These are phyloP conservation scores for Pseudorectes ferrugineus DNA, from an alignment of 2,113 vertebrate species.

Conservation along the genomic window DNA sequence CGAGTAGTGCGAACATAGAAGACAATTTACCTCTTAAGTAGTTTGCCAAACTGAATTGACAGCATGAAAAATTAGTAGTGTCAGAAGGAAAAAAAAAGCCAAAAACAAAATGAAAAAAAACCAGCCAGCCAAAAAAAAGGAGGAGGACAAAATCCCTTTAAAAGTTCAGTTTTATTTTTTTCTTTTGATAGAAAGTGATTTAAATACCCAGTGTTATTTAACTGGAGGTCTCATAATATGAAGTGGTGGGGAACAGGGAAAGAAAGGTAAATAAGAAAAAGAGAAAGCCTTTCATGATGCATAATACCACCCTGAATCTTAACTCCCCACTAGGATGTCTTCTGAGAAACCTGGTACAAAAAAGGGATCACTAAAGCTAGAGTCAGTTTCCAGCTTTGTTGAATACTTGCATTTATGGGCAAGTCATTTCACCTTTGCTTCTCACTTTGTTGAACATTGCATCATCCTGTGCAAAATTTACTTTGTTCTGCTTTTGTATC, in stretches of 20 bases:
- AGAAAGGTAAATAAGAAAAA: background rate
- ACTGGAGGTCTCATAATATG: background rate
- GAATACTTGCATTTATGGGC: background rate
- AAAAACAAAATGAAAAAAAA: background rate
- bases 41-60: background rate
- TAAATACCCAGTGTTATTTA: background rate
- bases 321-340: background rate
- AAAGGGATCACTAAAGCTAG: background rate
- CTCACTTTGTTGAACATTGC: background rate
- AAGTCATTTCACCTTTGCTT: background rate
- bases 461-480: background rate
- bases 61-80: background rate
- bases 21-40: background rate
- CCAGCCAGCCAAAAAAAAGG: rapidly evolving
- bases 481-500: background rate
- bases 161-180: background rate
- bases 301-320: background rate
- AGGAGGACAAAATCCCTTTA: background rate
- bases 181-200: background rate
- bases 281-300: background rate
- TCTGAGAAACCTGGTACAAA: background rate
- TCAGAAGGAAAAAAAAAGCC: background rate
- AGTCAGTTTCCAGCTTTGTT: background rate
- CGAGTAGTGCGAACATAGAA: background rate
- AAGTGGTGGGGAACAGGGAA: background rate